Conservation (phyloP, 2,113 vertebrate species). For the Macheiramphus alcinus region DNA sequence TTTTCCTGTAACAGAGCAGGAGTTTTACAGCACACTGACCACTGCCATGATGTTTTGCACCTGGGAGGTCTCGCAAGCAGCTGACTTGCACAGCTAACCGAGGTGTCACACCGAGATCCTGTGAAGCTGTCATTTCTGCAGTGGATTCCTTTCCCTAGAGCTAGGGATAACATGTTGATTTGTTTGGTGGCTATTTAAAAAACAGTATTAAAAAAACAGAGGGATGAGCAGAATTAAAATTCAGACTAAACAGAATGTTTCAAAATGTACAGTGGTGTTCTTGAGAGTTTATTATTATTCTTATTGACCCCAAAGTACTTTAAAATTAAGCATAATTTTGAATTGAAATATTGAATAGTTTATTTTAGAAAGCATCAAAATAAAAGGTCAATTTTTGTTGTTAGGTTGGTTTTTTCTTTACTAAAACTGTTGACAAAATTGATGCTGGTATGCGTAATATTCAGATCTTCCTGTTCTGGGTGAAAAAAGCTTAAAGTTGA, state of each 20-base stretch:
- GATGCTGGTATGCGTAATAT: not conserved
- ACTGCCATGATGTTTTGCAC: not conserved
- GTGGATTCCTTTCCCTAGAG: not conserved
- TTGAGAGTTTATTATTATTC: not conserved
- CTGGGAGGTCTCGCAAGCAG: not conserved
- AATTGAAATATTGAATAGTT: not conserved
- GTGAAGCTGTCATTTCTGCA: not conserved
- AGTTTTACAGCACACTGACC: not conserved
- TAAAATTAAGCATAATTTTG: not conserved
- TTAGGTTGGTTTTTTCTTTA: not conserved
- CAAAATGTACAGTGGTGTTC: not conserved
- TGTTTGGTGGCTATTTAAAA: not conserved
- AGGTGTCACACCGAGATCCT: not conserved
- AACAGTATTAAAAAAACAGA: not conserved
- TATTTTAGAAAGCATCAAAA: not conserved
- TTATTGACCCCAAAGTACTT: not conserved
- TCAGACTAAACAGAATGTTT: not conserved
- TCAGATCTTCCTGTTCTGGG: not conserved
- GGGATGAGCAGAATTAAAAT: not conserved
- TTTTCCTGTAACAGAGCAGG: not conserved
- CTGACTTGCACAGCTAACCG: not conserved
- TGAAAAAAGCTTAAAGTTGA: not conserved
- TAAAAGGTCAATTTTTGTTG: not conserved
- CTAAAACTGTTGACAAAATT: not conserved
- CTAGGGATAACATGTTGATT: not conserved